These are phyloP conservation scores for Sylvietta virens DNA, from an alignment of 2,113 vertebrate genomes.

Conservation along the genomic window DNA sequence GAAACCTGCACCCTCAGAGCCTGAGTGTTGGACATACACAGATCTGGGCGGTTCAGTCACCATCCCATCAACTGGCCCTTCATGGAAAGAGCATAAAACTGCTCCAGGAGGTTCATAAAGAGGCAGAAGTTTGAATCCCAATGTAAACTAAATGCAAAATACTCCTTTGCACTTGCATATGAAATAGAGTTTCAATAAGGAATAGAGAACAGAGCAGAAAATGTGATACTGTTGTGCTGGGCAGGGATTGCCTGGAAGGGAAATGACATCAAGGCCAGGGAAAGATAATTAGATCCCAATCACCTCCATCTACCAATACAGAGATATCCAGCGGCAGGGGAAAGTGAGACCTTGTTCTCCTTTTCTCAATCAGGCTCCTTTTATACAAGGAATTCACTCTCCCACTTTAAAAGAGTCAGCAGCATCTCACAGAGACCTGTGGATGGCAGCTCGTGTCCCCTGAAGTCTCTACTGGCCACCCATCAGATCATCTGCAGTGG, in stretches of 20 bases:
- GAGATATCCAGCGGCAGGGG: not conserved
- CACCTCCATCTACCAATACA: not conserved
- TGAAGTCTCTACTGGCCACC: not conserved
- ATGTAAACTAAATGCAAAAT: not conserved
- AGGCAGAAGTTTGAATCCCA: not conserved
- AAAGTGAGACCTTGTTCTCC: not conserved
- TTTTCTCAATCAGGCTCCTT: not conserved
- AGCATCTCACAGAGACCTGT: not conserved
- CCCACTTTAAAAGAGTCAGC: rapidly evolving
- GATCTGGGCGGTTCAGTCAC: not conserved
- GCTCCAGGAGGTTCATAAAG: not conserved
- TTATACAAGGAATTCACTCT: not conserved
- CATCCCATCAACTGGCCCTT: rapidly evolving
- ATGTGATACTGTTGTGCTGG: not conserved
- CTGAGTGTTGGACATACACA: rapidly evolving
- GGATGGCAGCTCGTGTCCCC: not conserved
- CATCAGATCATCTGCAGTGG: not conserved
- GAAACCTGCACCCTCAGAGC: not conserved
- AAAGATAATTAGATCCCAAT: not conserved
- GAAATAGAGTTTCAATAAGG: not conserved
- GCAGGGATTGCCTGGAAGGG: not conserved
- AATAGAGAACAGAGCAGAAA: not conserved
- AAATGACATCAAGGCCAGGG: not conserved
- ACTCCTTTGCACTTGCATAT: not conserved
- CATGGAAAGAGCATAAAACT: not conserved